Conservation (phyloP, 2,113 vertebrate species). For the Alectura lathami region DNA sequence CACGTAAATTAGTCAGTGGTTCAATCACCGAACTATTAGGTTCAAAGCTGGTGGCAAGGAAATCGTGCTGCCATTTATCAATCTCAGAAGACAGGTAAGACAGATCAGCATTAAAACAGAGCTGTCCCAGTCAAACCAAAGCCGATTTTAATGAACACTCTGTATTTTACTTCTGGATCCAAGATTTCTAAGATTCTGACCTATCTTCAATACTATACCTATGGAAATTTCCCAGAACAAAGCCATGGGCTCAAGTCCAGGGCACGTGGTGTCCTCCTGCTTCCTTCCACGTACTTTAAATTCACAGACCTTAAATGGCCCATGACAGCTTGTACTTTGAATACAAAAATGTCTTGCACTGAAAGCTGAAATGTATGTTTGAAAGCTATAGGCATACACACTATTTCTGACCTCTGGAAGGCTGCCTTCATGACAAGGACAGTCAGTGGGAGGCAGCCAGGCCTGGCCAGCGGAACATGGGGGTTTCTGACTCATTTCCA, state of each 20-base stretch:
- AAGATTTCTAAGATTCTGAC: not conserved
- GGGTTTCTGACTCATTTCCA: not conserved
- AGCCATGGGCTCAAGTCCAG: not conserved
- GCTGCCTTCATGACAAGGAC: not conserved
- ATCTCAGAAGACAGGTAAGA: not conserved
- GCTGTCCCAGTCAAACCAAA: not conserved
- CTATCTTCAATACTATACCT: not conserved
- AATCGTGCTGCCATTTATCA: not conserved
- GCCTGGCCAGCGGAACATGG: not conserved
- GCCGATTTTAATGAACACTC: not conserved
- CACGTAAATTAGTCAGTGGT: not conserved
- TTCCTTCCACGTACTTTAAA: not conserved
- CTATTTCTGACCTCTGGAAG: not conserved
- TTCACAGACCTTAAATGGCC: not conserved
- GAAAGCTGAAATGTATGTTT: not conserved
- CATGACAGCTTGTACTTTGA: not conserved
- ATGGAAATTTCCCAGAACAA: not conserved
- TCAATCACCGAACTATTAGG: not conserved
- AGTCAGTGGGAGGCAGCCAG: accelerated
- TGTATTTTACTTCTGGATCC: not conserved
- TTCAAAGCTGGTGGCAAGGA: not conserved
- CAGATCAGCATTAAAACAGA: not conserved
- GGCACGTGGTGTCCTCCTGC: not conserved
- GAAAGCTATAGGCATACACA: not conserved
- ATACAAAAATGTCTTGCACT: not conserved